A percentile compares a stretch with the other conserved stretches of the same genome.
phyloP scores from a whole-genome alignment of 2,113 vertebrate species.

The Glaucomys volans region DNA sequence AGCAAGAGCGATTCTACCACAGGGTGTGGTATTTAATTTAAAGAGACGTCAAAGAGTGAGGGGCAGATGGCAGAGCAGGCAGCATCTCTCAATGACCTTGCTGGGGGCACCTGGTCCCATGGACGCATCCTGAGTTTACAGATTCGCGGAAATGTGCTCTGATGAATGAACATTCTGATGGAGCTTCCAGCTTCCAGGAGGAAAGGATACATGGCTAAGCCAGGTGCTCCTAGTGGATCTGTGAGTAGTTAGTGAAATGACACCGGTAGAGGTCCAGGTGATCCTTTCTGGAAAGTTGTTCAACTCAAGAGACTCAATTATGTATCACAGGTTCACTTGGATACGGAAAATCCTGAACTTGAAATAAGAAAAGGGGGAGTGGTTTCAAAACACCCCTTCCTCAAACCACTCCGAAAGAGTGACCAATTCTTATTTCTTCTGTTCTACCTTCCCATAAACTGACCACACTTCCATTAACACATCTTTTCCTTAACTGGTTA shows the following conservation, averaged over 20 bases:
- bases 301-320: background rate
- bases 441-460: background rate
- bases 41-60: constrained; percentile 65
- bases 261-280: background rate
- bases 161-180: background rate
- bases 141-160: background rate
- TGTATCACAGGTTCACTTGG: background rate
- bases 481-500: background rate
- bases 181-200: background rate
- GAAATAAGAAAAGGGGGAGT: background rate
- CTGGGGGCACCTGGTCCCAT: background rate
- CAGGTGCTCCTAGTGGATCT: background rate
- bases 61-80: constrained; percentile 77
- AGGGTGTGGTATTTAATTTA: constrained; percentile 80
- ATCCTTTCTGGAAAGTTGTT: constrained; percentile 24
- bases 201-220: background rate
- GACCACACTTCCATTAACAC: background rate
- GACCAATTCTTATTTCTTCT: background rate
- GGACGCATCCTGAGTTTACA: background rate
- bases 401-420: background rate
- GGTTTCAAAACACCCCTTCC: background rate
- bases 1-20: constrained; percentile 71
- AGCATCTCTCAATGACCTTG: constrained; percentile 51
- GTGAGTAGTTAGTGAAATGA: background rate
- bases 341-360: background rate